Evolutionary conservation across 2,888 invertebrate genomes (phyloP).

Genomic region (Ormia ochracea): DNA sequence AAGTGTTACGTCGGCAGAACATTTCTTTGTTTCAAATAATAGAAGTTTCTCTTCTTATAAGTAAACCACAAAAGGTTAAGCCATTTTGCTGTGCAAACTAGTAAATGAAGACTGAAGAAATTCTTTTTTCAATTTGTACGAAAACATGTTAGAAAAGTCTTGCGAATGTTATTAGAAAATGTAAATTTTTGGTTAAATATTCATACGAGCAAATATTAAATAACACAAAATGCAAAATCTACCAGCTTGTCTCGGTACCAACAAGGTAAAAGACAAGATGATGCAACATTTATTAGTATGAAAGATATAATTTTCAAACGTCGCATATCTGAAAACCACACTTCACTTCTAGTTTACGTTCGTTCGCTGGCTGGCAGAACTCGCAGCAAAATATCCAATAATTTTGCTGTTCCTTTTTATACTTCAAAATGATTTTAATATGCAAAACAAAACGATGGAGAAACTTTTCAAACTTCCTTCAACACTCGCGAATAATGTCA

Average conservation of each 20-base stretch:
- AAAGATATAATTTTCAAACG: not conserved
- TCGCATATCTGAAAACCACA: not conserved
- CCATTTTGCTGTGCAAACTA: not conserved
- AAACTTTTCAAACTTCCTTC: slow-evolving; percentile 39
- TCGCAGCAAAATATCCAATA: too few relatives aligned
- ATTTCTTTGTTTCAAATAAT: too few relatives aligned
- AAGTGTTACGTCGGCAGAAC: too few relatives aligned
- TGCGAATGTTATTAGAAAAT: slow-evolving; percentile 22
- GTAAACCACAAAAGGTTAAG: slow-evolving; percentile 40
- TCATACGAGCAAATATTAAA: not conserved
- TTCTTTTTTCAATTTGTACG: not conserved
- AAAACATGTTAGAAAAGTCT: slow-evolving; percentile 35
- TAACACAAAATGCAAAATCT: slow-evolving; percentile 13
- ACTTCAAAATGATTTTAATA: slow-evolving; percentile 42
- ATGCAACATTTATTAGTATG: not conserved
- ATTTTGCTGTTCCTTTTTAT: too few relatives aligned
- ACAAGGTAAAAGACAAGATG: slow-evolving; percentile 2
- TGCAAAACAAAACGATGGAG: slow-evolving; percentile 36
- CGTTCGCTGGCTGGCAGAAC: not conserved
- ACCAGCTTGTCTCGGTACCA: slow-evolving; percentile 28
- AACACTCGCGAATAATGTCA: slow-evolving; percentile 25
- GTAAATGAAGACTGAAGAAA: not conserved
- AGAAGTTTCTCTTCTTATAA: too few relatives aligned
- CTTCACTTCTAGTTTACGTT: not conserved
- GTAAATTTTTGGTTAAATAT: not conserved